These are phyloP conservation scores for Columba livia DNA, from an alignment of 2,113 vertebrate genomes.

Conservation along the genomic window DNA sequence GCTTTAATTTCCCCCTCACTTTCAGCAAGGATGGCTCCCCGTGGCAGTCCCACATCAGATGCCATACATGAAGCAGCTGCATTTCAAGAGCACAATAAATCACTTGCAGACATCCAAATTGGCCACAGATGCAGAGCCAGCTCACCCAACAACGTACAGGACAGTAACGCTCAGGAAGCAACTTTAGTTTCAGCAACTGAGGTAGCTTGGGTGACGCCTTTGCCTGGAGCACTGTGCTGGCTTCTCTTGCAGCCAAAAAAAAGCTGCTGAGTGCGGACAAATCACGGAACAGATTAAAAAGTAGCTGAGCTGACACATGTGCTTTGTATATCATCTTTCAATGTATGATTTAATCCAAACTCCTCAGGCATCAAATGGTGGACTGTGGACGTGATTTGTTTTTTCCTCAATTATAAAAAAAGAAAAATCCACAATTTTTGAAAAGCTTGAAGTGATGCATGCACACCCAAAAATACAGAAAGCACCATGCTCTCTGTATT, in stretches of 20 bases:
- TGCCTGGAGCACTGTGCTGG: conserved; percentile 2
- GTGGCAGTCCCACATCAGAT: background rate
- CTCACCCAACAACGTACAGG: background rate
- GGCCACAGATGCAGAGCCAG: background rate
- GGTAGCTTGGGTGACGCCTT: conserved; percentile 55
- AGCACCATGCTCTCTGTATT: background rate
- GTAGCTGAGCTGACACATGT: conserved; percentile 38
- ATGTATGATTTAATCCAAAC: background rate
- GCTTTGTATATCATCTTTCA: background rate
- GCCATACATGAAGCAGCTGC: background rate
- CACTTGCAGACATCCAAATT: background rate
- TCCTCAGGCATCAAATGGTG: background rate
- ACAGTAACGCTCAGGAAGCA: conserved; percentile 30
- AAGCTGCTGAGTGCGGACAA: conserved; percentile 63
- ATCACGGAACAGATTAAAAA: conserved; percentile 61
- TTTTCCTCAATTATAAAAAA: background rate
- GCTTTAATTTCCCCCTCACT: conserved; percentile 4
- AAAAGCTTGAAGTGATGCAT: background rate
- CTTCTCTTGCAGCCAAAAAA: conserved; percentile 53
- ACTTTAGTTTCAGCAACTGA: conserved; percentile 60
- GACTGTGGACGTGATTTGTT: fast-evolving
- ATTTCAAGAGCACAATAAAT: background rate
- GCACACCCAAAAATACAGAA: background rate
- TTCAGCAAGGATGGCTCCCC: background rate
- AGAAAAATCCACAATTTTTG: background rate